phyloP scores from a whole-genome alignment of 2,113 vertebrate species.

The Scartelaos histophorus region DNA sequence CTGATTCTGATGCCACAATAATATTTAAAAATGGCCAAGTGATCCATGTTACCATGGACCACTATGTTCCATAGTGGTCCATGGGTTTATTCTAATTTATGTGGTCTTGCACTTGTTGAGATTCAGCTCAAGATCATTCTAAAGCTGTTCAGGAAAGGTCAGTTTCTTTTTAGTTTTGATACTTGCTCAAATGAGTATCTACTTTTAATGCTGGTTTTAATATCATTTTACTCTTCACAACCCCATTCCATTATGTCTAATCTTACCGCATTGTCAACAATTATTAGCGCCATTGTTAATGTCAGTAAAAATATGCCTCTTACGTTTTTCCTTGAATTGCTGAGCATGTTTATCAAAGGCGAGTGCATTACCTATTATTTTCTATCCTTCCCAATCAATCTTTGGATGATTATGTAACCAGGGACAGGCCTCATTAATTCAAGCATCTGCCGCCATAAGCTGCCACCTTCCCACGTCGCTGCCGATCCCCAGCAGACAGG shows the following conservation, averaged over 20 bases:
- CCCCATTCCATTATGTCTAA: not conserved
- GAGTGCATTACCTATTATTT: not conserved
- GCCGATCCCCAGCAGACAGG: not conserved
- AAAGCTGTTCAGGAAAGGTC: too few relatives aligned
- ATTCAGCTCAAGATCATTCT: too few relatives aligned
- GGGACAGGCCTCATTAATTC: conserved; percentile 7
- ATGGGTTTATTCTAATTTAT: too few relatives aligned
- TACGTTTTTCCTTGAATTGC: not conserved
- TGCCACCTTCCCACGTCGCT: not conserved
- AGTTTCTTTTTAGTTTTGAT: too few relatives aligned
- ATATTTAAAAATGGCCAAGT: too few relatives aligned
- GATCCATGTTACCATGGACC: too few relatives aligned
- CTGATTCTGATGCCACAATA: too few relatives aligned
- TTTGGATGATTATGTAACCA: not conserved
- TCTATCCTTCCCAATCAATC: not conserved
- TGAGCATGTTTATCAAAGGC: not conserved
- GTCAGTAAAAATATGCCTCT: not conserved
- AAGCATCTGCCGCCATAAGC: conserved; percentile 10
- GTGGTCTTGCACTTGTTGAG: too few relatives aligned
- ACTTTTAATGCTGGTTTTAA: too few relatives aligned
- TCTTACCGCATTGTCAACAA: not conserved
- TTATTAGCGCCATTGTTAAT: not conserved
- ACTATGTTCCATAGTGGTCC: too few relatives aligned
- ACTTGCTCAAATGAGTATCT: too few relatives aligned
- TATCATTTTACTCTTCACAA: too few relatives aligned